Evolutionary conservation across 1,140 invertebrate genomes (phyloP).

Genomic region (Atta colombica): DNA sequence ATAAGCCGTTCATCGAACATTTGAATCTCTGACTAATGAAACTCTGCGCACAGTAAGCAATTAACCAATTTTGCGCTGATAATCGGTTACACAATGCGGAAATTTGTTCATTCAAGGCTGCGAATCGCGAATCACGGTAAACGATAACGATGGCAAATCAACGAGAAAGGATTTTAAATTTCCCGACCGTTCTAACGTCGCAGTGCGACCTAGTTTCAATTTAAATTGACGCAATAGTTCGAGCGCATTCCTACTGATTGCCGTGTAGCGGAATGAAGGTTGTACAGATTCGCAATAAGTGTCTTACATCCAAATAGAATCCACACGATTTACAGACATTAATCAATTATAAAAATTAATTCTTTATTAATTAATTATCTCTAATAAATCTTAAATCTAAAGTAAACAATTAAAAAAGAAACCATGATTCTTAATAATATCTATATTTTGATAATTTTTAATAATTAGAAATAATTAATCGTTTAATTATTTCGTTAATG

Average conservation of each 20-base stretch:
- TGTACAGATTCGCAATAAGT: constrained; percentile 40
- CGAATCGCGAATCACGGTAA: constrained; percentile 30
- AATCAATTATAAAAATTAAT: neutral
- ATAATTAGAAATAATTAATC: neutral
- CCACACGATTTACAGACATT: neutral
- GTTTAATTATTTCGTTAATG: constrained; percentile 6
- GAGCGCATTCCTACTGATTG: constrained; percentile 47
- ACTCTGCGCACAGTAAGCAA: constrained; percentile 31
- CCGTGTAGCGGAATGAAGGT: constrained; percentile 40
- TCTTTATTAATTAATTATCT: neutral
- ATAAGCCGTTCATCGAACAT: constrained; percentile 13
- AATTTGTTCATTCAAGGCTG: neutral
- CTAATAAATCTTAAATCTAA: neutral
- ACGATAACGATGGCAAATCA: constrained; percentile 51
- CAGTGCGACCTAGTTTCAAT: constrained; percentile 56
- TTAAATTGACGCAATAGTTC: constrained; percentile 60
- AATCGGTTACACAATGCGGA: constrained; percentile 34
- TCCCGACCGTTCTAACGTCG: constrained; percentile 35
- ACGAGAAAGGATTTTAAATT: constrained; percentile 49
- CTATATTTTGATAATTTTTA: neutral
- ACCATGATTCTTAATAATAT: neutral
- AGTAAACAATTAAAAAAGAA: neutral
- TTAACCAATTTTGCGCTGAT: constrained; percentile 11
- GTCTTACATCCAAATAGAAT: constrained; percentile 19
- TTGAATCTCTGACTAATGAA: neutral